Conservation (phyloP, 2,113 vertebrate genomes). For the Leucoraja erinaceus region DNA sequence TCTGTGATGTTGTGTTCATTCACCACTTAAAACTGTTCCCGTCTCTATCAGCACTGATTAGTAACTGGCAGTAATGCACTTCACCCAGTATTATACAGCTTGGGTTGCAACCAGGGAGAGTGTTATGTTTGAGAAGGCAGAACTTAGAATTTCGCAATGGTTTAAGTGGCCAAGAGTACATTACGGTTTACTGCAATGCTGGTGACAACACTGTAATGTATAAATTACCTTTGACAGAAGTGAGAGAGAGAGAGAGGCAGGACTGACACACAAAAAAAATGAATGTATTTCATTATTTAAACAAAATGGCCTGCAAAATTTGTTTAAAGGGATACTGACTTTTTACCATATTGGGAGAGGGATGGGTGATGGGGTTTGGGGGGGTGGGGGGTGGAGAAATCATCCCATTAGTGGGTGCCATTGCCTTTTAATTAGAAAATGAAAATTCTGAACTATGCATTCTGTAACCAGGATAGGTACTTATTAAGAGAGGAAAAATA, state of each 20-base stretch:
- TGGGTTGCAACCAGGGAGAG: neutral
- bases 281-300: conserved; percentile 35
- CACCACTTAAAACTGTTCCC: conserved; percentile 4
- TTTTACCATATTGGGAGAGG: neutral
- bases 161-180: neutral
- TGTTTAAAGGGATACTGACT: conserved; percentile 32
- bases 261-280: conserved; percentile 29
- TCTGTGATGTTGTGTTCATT: conserved; percentile 2
- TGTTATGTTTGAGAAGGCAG: neutral
- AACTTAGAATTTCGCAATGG: neutral
- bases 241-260: neutral
- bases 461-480: conserved; percentile 37
- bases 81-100: conserved; percentile 17
- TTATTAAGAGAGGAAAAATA: conserved; percentile 28
- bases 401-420: conserved; percentile 7
- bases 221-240: neutral
- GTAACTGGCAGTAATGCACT: neutral
- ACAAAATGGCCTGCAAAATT: conserved; percentile 28
- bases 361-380: neutral
- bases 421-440: conserved; percentile 34
- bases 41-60: neutral
- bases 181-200: conserved; percentile 17
- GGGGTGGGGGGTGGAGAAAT: neutral
- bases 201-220: conserved; percentile 21
- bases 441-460: conserved; percentile 36